These are phyloP conservation scores for Aelia acuminata DNA, from an alignment of 2,888 invertebrate species.

Conservation along the genomic window DNA sequence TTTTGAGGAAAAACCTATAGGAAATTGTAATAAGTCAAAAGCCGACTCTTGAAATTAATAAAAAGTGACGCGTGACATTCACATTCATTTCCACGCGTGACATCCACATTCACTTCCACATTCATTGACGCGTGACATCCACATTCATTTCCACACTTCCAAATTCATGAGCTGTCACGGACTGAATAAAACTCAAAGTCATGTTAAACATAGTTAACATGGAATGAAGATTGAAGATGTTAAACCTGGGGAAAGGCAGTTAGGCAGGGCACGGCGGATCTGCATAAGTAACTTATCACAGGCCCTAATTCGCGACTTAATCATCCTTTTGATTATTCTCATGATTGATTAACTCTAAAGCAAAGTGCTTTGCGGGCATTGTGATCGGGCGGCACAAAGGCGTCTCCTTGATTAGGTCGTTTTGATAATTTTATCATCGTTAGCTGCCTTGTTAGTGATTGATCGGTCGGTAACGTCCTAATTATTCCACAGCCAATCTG, in stretches of 20 bases:
- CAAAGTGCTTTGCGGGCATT: neutral
- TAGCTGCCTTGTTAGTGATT: neutral
- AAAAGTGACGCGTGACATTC: too few species aligned
- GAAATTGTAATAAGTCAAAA: too few species aligned
- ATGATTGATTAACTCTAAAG: slow-evolving; percentile 4
- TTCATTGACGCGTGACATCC: too few species aligned
- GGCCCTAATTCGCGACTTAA: slow-evolving; percentile 11
- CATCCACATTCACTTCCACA: too few species aligned
- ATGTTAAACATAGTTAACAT: neutral
- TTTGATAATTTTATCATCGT: slow-evolving; percentile 35
- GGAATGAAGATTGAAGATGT: neutral
- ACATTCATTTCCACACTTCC: neutral
- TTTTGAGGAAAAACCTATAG: too few species aligned
- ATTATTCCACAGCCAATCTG: neutral
- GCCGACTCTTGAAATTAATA: too few species aligned
- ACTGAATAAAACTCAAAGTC: neutral
- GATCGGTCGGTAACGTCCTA: neutral
- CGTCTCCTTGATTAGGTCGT: neutral
- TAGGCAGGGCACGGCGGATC: neutral
- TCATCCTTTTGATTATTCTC: slow-evolving; percentile 37
- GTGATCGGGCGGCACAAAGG: neutral
- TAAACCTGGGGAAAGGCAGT: neutral
- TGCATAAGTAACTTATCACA: slow-evolving; percentile 39
- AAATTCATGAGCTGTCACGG: neutral
- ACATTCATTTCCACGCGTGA: too few species aligned